Conservation (phyloP, 2,888 invertebrate species). For the Netelia melanura region DNA sequence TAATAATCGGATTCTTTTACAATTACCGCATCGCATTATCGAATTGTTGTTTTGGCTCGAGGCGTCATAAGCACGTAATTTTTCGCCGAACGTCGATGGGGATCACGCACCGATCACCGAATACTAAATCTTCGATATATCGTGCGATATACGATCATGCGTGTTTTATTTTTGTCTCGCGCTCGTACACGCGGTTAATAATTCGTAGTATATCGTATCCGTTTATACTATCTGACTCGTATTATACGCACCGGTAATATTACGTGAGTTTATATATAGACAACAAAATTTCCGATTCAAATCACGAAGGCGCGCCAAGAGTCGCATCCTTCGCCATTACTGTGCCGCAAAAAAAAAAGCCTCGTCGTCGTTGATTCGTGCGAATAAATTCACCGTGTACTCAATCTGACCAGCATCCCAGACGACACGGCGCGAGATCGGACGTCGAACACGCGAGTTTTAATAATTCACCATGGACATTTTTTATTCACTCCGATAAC, state of each 20-base stretch:
- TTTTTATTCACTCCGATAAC: no score
- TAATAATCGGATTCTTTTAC: conserved; percentile 64
- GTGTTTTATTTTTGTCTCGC: conserved; percentile 14
- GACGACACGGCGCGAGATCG: conserved; percentile 5
- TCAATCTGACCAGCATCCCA: conserved; percentile 79
- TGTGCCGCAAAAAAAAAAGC: conserved; percentile 33
- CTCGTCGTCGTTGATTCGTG: conserved; percentile 70
- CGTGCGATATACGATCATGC: conserved; percentile 16
- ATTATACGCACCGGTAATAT: conserved; percentile 6
- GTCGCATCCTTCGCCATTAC: conserved; percentile 49
- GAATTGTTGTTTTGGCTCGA: conserved; percentile 60
- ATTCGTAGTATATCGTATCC: no score
- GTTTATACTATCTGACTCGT: background rate
- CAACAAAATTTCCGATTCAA: conserved; percentile 48
- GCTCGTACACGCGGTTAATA: conserved; percentile 3
- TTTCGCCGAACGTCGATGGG: conserved; percentile 31
- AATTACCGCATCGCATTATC: conserved; percentile 64
- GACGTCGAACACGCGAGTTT: conserved; percentile 1
- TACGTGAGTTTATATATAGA: conserved; percentile 6
- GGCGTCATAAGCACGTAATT: conserved; percentile 63
- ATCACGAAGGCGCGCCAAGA: conserved; percentile 50
- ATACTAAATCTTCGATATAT: conserved; percentile 55
- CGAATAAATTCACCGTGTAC: conserved; percentile 79
- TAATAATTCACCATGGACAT: no score
- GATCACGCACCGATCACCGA: conserved; percentile 62